A percentile compares a stretch with the other conserved stretches of the same genome.
Conservation (phyloP, 2,797 vertebrate species). For the Rhabdomys pumilio region DNA sequence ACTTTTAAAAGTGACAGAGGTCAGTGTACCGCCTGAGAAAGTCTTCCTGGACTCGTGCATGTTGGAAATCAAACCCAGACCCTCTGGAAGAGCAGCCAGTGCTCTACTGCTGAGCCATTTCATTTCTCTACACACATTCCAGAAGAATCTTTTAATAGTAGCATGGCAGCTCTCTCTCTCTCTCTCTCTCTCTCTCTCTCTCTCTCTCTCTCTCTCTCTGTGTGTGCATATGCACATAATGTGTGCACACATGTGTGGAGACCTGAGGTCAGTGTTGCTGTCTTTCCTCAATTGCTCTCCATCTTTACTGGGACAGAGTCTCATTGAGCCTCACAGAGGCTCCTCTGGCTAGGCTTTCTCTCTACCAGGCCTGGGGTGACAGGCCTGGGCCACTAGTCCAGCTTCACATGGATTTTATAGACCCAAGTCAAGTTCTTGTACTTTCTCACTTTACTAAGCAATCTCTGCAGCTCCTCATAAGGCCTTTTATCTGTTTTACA, state of each 20-base stretch:
- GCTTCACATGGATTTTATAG: background rate
- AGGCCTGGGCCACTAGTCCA: background rate
- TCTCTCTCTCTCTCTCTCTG: background rate
- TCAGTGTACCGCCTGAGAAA: constrained; percentile 41
- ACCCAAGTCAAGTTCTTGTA: background rate
- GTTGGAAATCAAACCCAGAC: background rate
- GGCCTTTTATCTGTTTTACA: constrained; percentile 38
- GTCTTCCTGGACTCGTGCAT: background rate
- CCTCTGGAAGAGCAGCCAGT: background rate
- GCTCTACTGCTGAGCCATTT: background rate
- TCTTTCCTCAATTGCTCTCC: background rate
- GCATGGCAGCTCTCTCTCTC: background rate
- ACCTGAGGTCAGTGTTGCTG: background rate
- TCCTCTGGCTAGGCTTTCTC: background rate
- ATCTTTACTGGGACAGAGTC: background rate
- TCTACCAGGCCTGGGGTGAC: background rate
- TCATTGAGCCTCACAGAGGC: background rate
- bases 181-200: too few species aligned
- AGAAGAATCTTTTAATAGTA: constrained; percentile 42
- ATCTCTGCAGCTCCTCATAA: too few species aligned
- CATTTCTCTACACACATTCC: background rate
- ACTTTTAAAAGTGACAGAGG: constrained; percentile 1
- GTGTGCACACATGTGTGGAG: background rate
- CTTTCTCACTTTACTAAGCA: background rate
- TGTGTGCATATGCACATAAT: background rate